Evolutionary conservation across 2,888 invertebrate species (phyloP), one percentile per base, ranked within the genome.

Genomic region (Leucania comma): DNA sequence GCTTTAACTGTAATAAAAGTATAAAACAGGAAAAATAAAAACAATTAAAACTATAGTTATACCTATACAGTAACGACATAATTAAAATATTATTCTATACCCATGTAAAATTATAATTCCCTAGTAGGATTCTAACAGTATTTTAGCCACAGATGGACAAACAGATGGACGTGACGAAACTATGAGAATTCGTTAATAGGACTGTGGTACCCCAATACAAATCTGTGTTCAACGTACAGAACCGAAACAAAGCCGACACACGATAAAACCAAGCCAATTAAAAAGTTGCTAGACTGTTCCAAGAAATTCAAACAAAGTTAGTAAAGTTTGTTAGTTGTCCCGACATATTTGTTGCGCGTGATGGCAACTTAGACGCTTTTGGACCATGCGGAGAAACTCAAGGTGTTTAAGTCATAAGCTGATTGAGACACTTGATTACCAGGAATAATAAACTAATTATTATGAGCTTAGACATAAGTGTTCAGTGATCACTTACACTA

Each of bases 301-400:
- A 72, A 73, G 83, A 83, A 80, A 76, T 78, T 69, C 50, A 65
- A 77, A 84, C 78, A 73, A 76, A 80, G 71, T 85, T 85, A 71
- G 72, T 51, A 12, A 81, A 87, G 80, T 86, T 83, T 68, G 83
- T 82, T 73, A 79, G 85, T 85, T 87, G 81, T 80, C 78, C 69
- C 73, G 80, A 86, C 84, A 85, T 85, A 86, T 86, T 86, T 86
- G 86, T 78, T 81, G 78, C 80, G 75, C 70, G 73, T 80, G 72
- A 72, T 85, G 82, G 79, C 84, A 84, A 85, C 78, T 82, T 78
- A 86, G 78, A 67, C 68, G 59, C 65, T 70, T 60, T 75, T 46
- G 71, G 74, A 66, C 79, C 66, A 66, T 69, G 70, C 59, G 71
- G 71, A 60, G 63, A 63, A 76, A 78, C 72, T 61, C 32, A 35